Evolutionary conservation across 2,113 vertebrate genomes (phyloP).

Genomic region (Labrus mixtus): DNA sequence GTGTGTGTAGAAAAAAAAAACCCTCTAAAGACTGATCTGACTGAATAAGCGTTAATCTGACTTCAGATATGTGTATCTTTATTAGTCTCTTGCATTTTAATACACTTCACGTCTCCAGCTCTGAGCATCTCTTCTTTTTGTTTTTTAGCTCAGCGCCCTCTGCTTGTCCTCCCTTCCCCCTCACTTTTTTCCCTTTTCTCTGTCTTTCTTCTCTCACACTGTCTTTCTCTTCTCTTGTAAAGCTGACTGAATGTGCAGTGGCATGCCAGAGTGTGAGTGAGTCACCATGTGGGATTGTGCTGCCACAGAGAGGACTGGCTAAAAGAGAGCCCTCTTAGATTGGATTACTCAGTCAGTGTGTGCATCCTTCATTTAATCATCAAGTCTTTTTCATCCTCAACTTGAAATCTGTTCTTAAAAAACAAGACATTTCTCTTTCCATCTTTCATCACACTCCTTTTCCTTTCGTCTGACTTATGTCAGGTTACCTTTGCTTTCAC

Average conservation of each 20-base stretch:
- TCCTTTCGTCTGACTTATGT: slow-evolving; percentile 25
- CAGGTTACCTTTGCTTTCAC: slow-evolving; percentile 23
- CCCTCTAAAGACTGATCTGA: not conserved
- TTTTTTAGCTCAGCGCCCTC: not conserved
- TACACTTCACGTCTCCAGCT: not conserved
- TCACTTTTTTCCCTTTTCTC: not conserved
- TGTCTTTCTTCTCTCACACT: slow-evolving; percentile 21
- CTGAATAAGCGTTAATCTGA: not conserved
- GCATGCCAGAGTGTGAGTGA: slow-evolving; percentile 74
- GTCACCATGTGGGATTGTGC: slow-evolving; percentile 71
- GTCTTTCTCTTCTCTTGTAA: slow-evolving; percentile 58
- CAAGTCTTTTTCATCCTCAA: slow-evolving; percentile 16
- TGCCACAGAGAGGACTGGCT: slow-evolving; percentile 50
- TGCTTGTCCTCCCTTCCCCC: not conserved
- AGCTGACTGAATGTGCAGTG: slow-evolving; percentile 72
- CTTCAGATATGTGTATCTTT: not conserved
- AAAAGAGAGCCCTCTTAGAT: slow-evolving; percentile 40
- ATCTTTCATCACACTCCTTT: not conserved
- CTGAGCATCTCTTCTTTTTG: not conserved
- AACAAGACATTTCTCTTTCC: not conserved
- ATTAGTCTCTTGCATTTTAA: not conserved
- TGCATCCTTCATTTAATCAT: slow-evolving; percentile 49
- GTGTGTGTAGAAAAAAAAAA: not conserved
- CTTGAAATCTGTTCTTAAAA: slow-evolving; percentile 10
- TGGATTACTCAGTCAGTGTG: slow-evolving; percentile 44